Evolutionary conservation across 2,888 invertebrate species (phyloP), one percentile per base, ranked within the genome.

Genomic region (Polyommatus icarus): DNA sequence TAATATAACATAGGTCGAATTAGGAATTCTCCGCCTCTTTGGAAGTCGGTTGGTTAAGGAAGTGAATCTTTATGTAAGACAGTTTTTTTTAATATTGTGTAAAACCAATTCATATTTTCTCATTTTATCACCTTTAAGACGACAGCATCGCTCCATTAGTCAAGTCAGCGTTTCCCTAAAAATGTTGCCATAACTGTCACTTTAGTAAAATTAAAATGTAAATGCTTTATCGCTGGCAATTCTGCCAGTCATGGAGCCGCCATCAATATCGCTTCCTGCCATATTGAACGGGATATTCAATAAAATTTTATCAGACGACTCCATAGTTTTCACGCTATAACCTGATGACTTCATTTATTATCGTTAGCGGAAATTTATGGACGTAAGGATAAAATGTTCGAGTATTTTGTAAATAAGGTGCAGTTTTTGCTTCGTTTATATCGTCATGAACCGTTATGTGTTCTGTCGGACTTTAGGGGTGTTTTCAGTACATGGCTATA

Each of bases 261-360:
- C 90, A 92, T 92, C 90, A 91, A 92, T 92, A 90, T 90, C 87
- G 85, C 85, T 84, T 85, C 85, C 85, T 87, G 87, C 89, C 89
- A 91, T 89, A 91, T 90, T 89, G 88, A 86, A 87, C 84, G 88
- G 88, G 88, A 91, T 91, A 92, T 91, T 92, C 89, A 91, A 92
- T 92, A 90, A 91, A 91, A 91, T 88, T 90, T 89, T 87, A 89
- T 90, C 87, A 90, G 85, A 87, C 84, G 85, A 86, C 87, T 89
- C 86, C 86, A 88, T 90, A 89, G 89, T 90, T 91, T 87, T 83
- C 86, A 83, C 82, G 79, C 81, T 79, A 83, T 82, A 80, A 84
- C 83, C 83, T 83, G 85, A 84, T 82, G 82, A 83, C 83, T 83
- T 82, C 82, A 85, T 86, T 85, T 84, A 84, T 81, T 83, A 81